Percentiles rank a stretch among this genome's conserved stretches.
Conservation (phyloP, 2,113 vertebrate species). For the Catharus bicknelli region DNA sequence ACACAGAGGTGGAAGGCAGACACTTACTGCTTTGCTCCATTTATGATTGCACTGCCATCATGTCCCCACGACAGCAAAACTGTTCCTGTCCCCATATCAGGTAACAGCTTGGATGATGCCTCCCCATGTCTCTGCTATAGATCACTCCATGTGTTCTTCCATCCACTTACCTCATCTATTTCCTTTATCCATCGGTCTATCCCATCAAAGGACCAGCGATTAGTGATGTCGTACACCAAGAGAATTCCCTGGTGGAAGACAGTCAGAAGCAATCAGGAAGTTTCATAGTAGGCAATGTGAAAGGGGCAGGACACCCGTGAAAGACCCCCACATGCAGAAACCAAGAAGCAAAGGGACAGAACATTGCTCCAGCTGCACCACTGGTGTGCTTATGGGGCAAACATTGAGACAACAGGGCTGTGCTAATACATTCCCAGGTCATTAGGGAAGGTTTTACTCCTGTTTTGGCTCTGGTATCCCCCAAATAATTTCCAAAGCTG, state of each 20-base stretch:
- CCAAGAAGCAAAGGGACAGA: background rate
- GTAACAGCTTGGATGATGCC: background rate
- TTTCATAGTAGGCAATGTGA: rapidly evolving
- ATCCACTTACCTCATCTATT: slow-evolving; percentile 89
- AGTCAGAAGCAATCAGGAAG: background rate
- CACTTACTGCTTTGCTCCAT: background rate
- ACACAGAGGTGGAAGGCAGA: background rate
- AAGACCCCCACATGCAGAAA: background rate
- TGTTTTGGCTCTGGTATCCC: background rate
- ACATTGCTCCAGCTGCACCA: background rate
- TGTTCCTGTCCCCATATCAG: rapidly evolving
- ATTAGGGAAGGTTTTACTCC: background rate
- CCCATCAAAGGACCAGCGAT: slow-evolving; percentile 97
- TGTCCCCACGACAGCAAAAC: background rate
- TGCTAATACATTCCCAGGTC: background rate
- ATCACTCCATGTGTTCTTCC: rapidly evolving
- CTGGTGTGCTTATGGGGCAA: background rate
- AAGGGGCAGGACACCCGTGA: background rate
- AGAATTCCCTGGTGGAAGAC: slow-evolving; percentile 88
- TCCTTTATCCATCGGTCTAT: slow-evolving; percentile 98
- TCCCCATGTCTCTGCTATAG: rapidly evolving
- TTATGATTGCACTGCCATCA: background rate
- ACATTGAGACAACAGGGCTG: background rate
- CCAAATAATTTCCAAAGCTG: background rate
- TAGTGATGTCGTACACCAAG: slow-evolving; percentile 97